A percentile compares a stretch with the other conserved stretches of the same genome.
Conservation (phyloP, 2,113 vertebrate genomes). For the Accipiter virgatus region DNA sequence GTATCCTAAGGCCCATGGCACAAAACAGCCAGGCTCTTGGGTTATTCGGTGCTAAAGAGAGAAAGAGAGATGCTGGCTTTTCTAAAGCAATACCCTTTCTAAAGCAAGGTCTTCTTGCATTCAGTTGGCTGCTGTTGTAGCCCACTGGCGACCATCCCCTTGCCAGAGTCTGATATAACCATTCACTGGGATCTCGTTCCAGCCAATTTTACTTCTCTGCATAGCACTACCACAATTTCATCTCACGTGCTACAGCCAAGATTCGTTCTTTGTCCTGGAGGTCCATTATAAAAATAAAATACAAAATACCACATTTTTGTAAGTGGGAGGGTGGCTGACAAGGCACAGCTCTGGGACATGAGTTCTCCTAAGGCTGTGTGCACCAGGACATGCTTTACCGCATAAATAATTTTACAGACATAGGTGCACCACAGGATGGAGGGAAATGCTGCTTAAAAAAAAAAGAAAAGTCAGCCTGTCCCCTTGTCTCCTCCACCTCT, state of each 20-base stretch:
- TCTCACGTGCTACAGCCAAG: background rate
- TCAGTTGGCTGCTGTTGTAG: background rate
- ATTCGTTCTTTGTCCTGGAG: background rate
- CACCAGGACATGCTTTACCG: background rate
- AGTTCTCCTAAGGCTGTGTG: background rate
- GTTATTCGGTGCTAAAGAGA: background rate
- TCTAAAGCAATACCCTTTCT: background rate
- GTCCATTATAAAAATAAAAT: background rate
- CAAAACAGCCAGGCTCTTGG: background rate
- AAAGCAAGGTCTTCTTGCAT: background rate
- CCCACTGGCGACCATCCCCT: background rate
- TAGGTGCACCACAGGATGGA: background rate
- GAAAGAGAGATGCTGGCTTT: background rate
- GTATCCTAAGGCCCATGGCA: background rate
- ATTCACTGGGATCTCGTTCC: background rate
- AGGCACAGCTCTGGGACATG: background rate
- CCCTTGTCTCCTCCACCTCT: accelerated
- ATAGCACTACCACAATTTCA: background rate
- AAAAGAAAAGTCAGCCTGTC: background rate
- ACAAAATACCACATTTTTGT: background rate
- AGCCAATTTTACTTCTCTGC: background rate
- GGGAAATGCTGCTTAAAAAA: background rate
- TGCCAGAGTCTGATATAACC: background rate
- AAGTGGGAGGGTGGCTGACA: accelerated
- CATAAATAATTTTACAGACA: background rate